phyloP scores from a whole-genome alignment of 2,797 vertebrate species.

The Ptychadena robeensis region DNA sequence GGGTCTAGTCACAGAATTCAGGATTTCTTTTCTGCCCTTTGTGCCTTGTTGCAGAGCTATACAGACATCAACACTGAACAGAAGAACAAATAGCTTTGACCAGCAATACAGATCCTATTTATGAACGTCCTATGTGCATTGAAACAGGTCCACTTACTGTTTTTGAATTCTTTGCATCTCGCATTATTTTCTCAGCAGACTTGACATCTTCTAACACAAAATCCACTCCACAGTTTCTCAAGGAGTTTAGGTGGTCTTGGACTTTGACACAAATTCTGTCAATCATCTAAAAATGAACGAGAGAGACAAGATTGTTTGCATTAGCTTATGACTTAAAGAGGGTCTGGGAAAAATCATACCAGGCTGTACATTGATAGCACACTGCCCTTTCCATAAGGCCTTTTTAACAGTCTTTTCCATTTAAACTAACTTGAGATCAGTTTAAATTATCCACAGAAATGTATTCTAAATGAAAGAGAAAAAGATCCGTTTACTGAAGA shows the following conservation, averaged over 20 bases:
- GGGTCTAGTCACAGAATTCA: no score
- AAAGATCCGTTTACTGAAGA: not conserved
- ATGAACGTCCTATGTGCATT: not conserved
- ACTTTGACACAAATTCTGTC: conserved; percentile 97
- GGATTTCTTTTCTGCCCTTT: no score
- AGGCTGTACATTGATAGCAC: no score
- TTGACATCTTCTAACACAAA: conserved; percentile 87
- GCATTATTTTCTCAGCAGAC: conserved; percentile 89
- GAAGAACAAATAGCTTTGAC: no score
- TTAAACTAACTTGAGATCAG: no score
- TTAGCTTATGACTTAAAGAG: not conserved
- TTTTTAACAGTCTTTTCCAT: not conserved
- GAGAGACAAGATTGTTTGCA: not conserved
- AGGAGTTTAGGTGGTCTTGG: conserved; percentile 95
- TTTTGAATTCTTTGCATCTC: conserved; percentile 96
- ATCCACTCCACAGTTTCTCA: conserved; percentile 87
- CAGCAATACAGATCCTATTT: not conserved
- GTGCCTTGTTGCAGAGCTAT: not conserved
- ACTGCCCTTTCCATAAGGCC: no score
- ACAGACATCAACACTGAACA: not conserved
- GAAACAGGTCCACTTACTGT: conserved; percentile 79
- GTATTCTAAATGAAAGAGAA: no score
- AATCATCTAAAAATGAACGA: conserved; percentile 84
- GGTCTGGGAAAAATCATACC: no score
- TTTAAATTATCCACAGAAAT: no score